Evolutionary conservation across 2,113 vertebrate genomes (phyloP).

Genomic region (Anhinga anhinga): DNA sequence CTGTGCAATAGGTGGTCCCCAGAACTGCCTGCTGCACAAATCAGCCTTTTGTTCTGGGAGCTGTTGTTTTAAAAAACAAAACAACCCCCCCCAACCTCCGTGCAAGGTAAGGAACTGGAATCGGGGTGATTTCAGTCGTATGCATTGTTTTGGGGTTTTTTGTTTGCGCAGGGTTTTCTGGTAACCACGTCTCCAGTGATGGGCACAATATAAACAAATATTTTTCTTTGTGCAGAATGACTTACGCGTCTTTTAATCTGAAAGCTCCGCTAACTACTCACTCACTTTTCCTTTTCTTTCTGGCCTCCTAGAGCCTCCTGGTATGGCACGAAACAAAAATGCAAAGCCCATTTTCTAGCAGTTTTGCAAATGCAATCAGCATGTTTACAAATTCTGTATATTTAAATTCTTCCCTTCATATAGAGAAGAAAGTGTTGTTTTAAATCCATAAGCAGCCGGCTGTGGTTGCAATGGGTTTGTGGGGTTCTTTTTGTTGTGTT

Average conservation of each 20-base stretch:
- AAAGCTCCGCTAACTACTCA: background rate
- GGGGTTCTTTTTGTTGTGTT: background rate
- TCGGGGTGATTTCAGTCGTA: background rate
- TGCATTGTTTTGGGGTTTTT: background rate
- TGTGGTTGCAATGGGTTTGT: background rate
- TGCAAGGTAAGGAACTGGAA: background rate
- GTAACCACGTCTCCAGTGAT: background rate
- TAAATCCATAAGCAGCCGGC: background rate
- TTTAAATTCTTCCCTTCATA: background rate
- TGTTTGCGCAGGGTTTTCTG: background rate
- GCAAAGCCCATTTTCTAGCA: background rate
- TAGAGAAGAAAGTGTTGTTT: background rate
- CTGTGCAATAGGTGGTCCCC: conserved; percentile 59
- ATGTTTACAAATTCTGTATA: background rate
- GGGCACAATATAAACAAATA: background rate
- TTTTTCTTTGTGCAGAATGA: conserved; percentile 12
- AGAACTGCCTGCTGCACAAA: conserved; percentile 53
- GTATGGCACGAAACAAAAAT: background rate
- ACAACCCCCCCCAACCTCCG: background rate
- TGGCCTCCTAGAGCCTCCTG: background rate
- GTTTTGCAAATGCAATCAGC: background rate
- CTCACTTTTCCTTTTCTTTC: background rate
- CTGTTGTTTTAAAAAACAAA: conserved; percentile 49
- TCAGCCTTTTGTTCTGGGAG: conserved; percentile 53
- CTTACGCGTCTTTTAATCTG: background rate